Conservation (phyloP, 2,888 invertebrate genomes). For the Tipula lateralis region DNA sequence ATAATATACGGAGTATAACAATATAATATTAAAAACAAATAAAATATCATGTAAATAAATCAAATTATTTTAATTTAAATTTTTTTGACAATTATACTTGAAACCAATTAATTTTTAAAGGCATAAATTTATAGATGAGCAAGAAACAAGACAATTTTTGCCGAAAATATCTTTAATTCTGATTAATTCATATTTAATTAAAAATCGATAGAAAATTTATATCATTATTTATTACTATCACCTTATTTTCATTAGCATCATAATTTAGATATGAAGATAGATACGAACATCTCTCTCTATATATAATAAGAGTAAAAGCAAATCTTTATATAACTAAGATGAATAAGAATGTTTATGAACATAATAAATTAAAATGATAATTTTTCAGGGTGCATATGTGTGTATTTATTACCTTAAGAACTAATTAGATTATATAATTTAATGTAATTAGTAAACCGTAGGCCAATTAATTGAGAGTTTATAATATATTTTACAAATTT, state of each 20-base stretch:
- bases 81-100: not conserved
- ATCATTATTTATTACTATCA: not conserved
- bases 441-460: not conserved
- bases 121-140: not conserved
- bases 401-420: not conserved
- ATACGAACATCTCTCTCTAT: not conserved
- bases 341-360: not conserved
- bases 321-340: not conserved
- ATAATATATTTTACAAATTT: not conserved
- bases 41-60: constrained; percentile 2
- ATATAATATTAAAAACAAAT: constrained; percentile 19
- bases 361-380: constrained; percentile 11
- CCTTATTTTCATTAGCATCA: not conserved
- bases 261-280: not conserved
- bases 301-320: not conserved
- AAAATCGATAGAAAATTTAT: not conserved
- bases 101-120: constrained; percentile 14
- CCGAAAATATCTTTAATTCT: constrained; percentile 15
- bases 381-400: not conserved
- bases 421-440: not conserved
- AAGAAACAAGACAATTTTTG: not conserved
- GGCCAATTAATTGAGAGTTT: not conserved
- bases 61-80: constrained; percentile 1
- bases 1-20: not conserved
- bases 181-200: constrained; percentile 24